Base-by-base conservation (phyloP, 2,113 vertebrate species). In the Microcebus jonahi region DNA sequence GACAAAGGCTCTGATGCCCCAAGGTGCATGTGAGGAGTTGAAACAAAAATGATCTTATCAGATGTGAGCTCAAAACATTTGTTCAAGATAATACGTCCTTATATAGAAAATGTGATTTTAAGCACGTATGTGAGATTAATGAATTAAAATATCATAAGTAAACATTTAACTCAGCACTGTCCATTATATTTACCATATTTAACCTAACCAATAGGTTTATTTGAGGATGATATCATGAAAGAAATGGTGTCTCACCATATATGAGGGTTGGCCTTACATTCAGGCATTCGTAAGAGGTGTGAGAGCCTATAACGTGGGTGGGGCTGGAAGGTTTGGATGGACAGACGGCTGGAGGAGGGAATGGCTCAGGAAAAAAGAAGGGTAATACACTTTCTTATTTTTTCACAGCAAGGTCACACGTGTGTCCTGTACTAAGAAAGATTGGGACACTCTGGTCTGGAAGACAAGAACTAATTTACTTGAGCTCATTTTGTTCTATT, bases 401-500 rank as follows among this genome's bases (percentile, higher is more conserved):
- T 94, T 80, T 95, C 88, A 80, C 18, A 92, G 83, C 93, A 93
- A 84, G 70, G 45, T 84, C 95, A 93, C 75, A 84, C 94, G 68
- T n/a, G 50, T 96, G 89, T 95, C 93, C 57, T 91, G 75, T 91
- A 68, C 94, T 97, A 81, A 97, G 91, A 94, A 89, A 80, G 87
- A 94, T 6, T 77, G 93, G 94, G 93, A 95, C 97, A 93, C 89
- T 80, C 55, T 87, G 96, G 88, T 92, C 89, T 77, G 53, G 77
- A 96, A 77, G 87, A 96, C 81, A 95, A 92, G 82, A 95, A 91
- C 1, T 53, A 76, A 97, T 90, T 94, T 82, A 42, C 80, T 84
- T 88, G 39, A 97, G 97, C 34, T 97, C 95, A 53, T 89, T 93
- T 81, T 98, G 84, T 96, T 88, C 95, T 94, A 59, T 75, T 97